phyloP scores from a whole-genome alignment of 2,797 vertebrate genomes.

The Cichlasoma orientale region DNA sequence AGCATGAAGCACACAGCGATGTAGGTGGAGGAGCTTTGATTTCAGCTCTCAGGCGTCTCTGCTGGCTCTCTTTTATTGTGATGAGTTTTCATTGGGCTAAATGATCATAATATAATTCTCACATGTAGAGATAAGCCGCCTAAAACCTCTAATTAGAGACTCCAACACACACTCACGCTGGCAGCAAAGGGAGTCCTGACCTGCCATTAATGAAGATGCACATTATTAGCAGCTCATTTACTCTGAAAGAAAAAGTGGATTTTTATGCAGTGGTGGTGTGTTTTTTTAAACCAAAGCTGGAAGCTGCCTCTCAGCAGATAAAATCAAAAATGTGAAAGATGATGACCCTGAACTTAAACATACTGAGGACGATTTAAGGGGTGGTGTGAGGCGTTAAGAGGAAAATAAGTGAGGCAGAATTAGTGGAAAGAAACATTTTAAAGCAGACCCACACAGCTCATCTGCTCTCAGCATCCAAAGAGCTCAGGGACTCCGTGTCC shows the following conservation, averaged over 20 bases:
- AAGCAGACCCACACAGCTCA: no score
- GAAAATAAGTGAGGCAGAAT: not conserved
- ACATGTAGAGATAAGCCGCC: not conserved
- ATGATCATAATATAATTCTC: conserved; percentile 28
- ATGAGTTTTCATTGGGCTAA: not conserved
- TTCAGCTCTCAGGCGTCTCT: not conserved
- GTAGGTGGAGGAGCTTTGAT: conserved; percentile 15
- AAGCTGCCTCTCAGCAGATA: not conserved
- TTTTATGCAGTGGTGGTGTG: no score
- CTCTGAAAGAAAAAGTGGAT: not conserved
- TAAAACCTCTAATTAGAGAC: conserved; percentile 31
- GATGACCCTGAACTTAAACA: not conserved
- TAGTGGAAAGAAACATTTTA: not conserved
- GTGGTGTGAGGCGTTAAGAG: not conserved
- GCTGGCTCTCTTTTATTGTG: conserved; percentile 18
- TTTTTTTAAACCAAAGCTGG: not conserved
- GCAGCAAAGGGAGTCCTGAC: not conserved
- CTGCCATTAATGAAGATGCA: not conserved
- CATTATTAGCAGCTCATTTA: conserved; percentile 11
- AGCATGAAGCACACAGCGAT: not conserved
- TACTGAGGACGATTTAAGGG: not conserved
- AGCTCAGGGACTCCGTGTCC: no score
- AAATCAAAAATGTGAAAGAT: not conserved
- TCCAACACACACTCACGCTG: not conserved
- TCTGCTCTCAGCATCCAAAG: no score